Base-by-base conservation (phyloP, 2,797 vertebrate species). In the Halcyon badia region DNA sequence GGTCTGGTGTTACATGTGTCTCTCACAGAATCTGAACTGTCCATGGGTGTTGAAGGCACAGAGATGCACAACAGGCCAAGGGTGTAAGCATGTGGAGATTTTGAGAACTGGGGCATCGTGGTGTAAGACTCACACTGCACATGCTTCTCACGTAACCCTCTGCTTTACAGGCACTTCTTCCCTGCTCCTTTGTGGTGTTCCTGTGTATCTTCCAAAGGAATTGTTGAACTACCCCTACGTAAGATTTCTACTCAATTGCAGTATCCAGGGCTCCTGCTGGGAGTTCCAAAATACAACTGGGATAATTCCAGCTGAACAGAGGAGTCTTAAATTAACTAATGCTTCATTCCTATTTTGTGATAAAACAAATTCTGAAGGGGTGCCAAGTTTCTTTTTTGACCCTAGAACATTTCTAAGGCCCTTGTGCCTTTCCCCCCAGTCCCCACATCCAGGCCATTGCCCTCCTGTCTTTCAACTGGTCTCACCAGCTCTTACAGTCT, bases 221-320 rank as follows among this genome's bases (percentile, higher is more conserved):
- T 2, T 54, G 52, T 25, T 81, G 81, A 89, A 58, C 81, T 83
- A 58, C 49, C 83, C 9, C 0, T 46, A 76, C 5, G 4, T 22
- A 79, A 77, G 66, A 28, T 80, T 95, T 77, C 83, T 60, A 56
- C 86, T 89, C 61, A 58, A 4, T 22, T 41, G 68, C 88, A 73
- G 78, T 7, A n/a, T 57, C 73, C 79, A n/a, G 49, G 65, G 82
- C 58, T 91, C 81, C 92, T 93, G 83, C 81, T 87, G 72, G 76
- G 83, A 89, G 88, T 81, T 96, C 81, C 89, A 84, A 89, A 94
- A 96, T 35, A 82, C 75, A 71, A 65, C 21, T 71, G 84, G 84
- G 94, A 84, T 91, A 71, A 86, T 76, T 95, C 81, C 84, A 89
- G 83, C 85, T 0, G 0, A 86, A 82, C 30, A 77, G 60, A 89